Base-by-base conservation (phyloP, 2,797 vertebrate species). In the Sparidentex hasta region DNA sequence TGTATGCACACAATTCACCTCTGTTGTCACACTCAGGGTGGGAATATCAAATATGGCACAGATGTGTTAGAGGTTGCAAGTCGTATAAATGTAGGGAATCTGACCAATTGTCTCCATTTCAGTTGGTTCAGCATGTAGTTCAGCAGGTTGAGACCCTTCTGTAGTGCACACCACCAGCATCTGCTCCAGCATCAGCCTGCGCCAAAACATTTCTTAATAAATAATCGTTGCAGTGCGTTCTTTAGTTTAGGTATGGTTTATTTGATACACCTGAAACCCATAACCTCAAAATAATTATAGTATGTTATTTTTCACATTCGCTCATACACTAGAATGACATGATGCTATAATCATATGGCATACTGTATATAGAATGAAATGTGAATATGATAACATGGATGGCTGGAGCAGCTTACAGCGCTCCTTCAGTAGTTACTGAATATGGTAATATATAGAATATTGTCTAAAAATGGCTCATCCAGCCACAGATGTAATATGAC, bases 101-200 rank as follows among this genome's bases (percentile, higher is more conserved):
- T 33, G 29, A 33, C 29, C 29, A 7, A 33, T 33, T 33, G 29
- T 33, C 7, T 33, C 6, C 29, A 33, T 6, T 33, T 33, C 5
- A 55, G 27, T 44, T 59, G 48, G 47, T 52, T 52, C 3, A 59
- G 59, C 44, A 23, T 29, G 2, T 50, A 7, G 9, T 33, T 55
- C 2, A 41, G 43, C 47, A 43, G 57, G 33, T 47, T 61, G 33
- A 61, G 29, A 51, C 57, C 68, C 46, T 71, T 25, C 46, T 14
- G 16, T 33, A 8, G 29, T 3, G 16, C 56, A 41, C 29, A 6
- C 44, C 41, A 21, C 2, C 33, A 2, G 29, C 68, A 61, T 51
- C 46, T 72, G 23, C 38, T 29, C 6, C 50, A 12, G n/a, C n/a
- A 3, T 56, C 48, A 11, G 5, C 48, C 27, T 11, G 3, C 2